A percentile compares a stretch with the other conserved stretches of the same genome.
Evolutionary conservation across 2,888 invertebrate genomes (phyloP).

Genomic region (Scaptomyza polygonia): DNA sequence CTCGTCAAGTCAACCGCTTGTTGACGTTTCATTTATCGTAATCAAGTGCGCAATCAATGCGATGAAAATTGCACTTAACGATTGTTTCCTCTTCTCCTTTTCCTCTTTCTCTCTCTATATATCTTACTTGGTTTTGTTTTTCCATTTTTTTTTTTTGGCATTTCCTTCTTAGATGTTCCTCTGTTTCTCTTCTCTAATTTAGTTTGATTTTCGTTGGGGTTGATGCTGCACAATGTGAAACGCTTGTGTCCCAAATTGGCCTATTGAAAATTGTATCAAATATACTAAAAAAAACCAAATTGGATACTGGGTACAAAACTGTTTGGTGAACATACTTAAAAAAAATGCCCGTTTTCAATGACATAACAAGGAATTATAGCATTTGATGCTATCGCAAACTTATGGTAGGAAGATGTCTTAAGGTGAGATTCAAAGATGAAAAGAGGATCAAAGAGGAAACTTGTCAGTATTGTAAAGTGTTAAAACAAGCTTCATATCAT

Average conservation of each 20-base stretch:
- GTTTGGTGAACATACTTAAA: background rate
- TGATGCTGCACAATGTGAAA: conserved; percentile 10
- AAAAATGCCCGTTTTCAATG: background rate
- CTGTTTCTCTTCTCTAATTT: conserved; percentile 56
- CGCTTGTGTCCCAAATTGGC: conserved; percentile 48
- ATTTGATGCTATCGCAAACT: too few relatives aligned
- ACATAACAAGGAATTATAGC: too few relatives aligned
- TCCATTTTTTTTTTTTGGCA: background rate
- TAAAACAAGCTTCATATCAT: too few relatives aligned
- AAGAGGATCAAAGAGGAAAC: too few relatives aligned
- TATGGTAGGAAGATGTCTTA: too few relatives aligned
- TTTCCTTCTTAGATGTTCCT: conserved; percentile 5
- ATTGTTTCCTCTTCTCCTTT: conserved; percentile 37
- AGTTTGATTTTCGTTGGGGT: conserved; percentile 57
- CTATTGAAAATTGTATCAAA: conserved; percentile 33
- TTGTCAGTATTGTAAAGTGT: too few relatives aligned
- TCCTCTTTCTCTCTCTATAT: background rate
- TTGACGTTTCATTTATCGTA: conserved; percentile 78
- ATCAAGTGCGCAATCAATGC: conserved; percentile 78
- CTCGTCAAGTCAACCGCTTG: conserved; percentile 50
- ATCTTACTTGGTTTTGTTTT: background rate
- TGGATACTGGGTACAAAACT: conserved; percentile 1
- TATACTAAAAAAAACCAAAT: background rate
- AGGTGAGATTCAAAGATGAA: background rate
- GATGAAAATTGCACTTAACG: conserved; percentile 75